Evolutionary conservation across 2,888 invertebrate species (phyloP), one percentile per base, ranked within the genome.

Genomic region (Dioctria linearis): DNA sequence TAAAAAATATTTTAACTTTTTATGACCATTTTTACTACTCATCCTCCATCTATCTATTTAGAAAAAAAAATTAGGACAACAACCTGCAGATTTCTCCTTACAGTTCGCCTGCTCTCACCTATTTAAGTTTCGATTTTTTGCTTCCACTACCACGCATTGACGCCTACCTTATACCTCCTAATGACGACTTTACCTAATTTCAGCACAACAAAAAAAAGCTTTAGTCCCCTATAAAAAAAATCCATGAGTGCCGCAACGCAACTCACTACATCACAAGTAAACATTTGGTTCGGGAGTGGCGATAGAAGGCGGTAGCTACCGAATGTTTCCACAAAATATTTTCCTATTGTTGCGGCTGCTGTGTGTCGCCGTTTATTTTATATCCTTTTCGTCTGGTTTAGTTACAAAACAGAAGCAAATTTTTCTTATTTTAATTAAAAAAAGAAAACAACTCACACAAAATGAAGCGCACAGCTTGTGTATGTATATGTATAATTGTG

Each of bases 71-170:
- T 57, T 42, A 6, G 73, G 73, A 73, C 73, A 51, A 73, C 73
- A 73, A 73, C 73, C 73, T 57, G 73, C 73, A 73, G 5, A 5
- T 40, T 8, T 40, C 57, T 42, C 11, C 8, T 25, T 57, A 37
- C 40, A 42, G 57, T 59, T 42, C 5, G n/a, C 43, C 59, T 73
- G 42, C n/a, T 73, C 42, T 57, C 42, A 42, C 59, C 37, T 69
- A 69, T 51, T 43, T 73, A 43, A 73, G 73, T 42, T 73, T 73
- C 73, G 73, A 73, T 69, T 73, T 73, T 73, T 73, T 73, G 57
- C 59, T 73, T 57, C 57, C 59, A 73, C 6, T 39, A 40, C 9
- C 73, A 43, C 73, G 57, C 59, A 54, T 42, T 73, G 42, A 13
- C 39, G 40, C 25, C 9, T 37, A 5, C 57, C 40, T 11, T 8